Evolutionary conservation across 2,888 invertebrate species (phyloP).

Genomic region (Lepidonotus clava): DNA sequence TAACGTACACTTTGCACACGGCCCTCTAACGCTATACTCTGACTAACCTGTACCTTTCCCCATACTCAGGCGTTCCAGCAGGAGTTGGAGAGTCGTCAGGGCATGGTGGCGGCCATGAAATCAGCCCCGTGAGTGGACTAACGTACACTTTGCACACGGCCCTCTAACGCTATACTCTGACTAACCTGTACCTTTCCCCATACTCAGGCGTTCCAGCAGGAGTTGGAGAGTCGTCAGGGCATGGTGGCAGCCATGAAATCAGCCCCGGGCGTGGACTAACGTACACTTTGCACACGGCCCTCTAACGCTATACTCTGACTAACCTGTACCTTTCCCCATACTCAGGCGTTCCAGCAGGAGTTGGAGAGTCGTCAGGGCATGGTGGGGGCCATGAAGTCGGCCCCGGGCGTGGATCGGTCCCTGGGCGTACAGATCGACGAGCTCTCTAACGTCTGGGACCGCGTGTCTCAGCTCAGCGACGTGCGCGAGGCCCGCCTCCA

Average conservation of each 20-base stretch:
- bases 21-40: too few species aligned
- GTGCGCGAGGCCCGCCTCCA: conserved; percentile 75
- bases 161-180: too few species aligned
- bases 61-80: conserved; percentile 76
- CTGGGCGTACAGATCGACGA: conserved; percentile 72
- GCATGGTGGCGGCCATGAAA: conserved; percentile 74
- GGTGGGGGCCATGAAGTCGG: conserved; percentile 73
- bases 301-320: too few species aligned
- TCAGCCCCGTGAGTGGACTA: conserved; percentile 72
- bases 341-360: conserved; percentile 78
- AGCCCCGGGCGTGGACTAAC: conserved; percentile 71
- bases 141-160: not conserved
- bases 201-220: conserved; percentile 77
- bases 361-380: conserved; percentile 68
- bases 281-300: not conserved
- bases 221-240: conserved; percentile 68
- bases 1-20: not conserved
- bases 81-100: conserved; percentile 71
- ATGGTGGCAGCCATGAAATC: conserved; percentile 75
- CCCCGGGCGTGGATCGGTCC: conserved; percentile 71
- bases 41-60: too few species aligned
- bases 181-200: too few species aligned
- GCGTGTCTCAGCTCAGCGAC: conserved; percentile 75
- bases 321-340: conserved; percentile 56
- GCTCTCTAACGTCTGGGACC: conserved; percentile 75